phyloP scores from a whole-genome alignment of 1,140 invertebrate species.

The Bombus breviceps region DNA sequence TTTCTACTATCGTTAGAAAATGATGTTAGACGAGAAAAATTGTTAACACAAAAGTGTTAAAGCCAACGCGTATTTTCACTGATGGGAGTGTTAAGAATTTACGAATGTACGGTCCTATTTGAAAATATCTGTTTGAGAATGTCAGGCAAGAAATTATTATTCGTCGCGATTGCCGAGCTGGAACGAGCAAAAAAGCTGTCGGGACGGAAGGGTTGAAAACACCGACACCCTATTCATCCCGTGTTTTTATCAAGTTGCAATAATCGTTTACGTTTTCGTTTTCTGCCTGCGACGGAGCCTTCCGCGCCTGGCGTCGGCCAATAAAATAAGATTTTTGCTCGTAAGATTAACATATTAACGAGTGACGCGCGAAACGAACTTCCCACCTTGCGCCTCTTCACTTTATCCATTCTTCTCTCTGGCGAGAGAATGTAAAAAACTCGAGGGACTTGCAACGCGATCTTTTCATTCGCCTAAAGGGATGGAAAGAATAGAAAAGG shows the following conservation, averaged over 20 bases:
- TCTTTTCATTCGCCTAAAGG: background rate
- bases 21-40: background rate
- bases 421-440: background rate
- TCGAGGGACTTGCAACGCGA: background rate
- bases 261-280: conserved; percentile 32
- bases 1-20: too few relatives aligned
- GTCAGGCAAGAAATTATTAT: too few relatives aligned
- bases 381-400: background rate
- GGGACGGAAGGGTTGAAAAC: background rate
- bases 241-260: conserved; percentile 15
- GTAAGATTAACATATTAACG: conserved; percentile 44
- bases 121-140: background rate
- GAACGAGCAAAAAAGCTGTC: background rate
- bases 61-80: background rate
- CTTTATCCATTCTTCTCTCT: background rate
- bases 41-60: background rate
- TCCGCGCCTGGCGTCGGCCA: background rate
- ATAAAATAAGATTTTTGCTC: conserved; percentile 42
- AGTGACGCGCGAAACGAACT: conserved; percentile 12
- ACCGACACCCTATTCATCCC: background rate
- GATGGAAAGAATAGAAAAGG: background rate
- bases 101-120: background rate
- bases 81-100: background rate
- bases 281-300: background rate
- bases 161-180: background rate